Evolutionary conservation across 2,888 invertebrate species (phyloP), one percentile per base, ranked within the genome.

Genomic region (Cheilosia pagana): DNA sequence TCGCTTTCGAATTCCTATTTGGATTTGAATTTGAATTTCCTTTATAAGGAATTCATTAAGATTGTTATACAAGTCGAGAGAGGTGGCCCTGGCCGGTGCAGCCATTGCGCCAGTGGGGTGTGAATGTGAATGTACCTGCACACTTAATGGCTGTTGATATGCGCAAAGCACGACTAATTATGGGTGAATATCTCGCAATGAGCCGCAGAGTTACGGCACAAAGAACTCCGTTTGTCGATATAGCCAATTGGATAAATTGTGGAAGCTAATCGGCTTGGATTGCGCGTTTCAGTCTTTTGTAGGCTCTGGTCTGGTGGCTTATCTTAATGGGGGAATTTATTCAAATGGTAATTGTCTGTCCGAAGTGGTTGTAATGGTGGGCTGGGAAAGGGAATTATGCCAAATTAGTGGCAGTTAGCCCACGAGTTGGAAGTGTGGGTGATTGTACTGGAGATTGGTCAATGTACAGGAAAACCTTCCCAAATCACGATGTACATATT

Each of bases 21-120:
- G 85, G 75, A 83, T 70, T 70, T 77, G 75, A 85, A 85, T 85
- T 82, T 78, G 83, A 85, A 85, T 85, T 85, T 85, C 45, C 81
- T 79, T 81, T 85, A 85, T 81, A 85, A 81, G 85, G 85, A 85
- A 85, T 85, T 85, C 85, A 85, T 85, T 85, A 85, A 81, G 79
- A 81, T 81, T 85, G 79, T 85, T 85, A 81, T 81, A 81, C 81
- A 75, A 79, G 75, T 50, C 31, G 35, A 43, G 45, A 60, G 43
- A 57, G 81, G 76, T 57, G 67, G 85, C 65, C 50, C 35, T 35
- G 28, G 39, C n/a, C 21, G 59, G 16, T 21, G 50, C 39, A 21
- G 60, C 19, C 16, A 43, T 21, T 59, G 43, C 35, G 48, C 35
- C 19, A 28, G 65, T 71, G 71, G 81, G 71, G 85, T 81, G 85